phyloP scores from a whole-genome alignment of 2,888 invertebrate genomes.

The Ochropacha duplaris region DNA sequence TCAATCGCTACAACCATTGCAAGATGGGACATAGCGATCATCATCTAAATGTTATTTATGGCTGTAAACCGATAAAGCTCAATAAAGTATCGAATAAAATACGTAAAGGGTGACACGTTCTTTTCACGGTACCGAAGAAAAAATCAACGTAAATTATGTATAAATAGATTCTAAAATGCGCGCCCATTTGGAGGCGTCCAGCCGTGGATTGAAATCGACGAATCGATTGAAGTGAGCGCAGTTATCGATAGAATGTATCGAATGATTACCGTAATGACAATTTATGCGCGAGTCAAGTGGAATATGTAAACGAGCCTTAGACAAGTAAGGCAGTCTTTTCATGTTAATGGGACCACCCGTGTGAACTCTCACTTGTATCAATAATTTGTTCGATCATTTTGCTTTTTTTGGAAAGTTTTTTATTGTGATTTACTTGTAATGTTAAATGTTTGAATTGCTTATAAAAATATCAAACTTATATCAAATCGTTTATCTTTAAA shows the following conservation, averaged over 20 bases:
- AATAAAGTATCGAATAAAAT: slow-evolving; percentile 65
- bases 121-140: slow-evolving; percentile 37
- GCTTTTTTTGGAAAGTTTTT: neutral
- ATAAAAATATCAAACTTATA: neutral
- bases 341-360: slow-evolving; percentile 71
- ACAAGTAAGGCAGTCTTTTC: slow-evolving; percentile 58
- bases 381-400: slow-evolving; percentile 25
- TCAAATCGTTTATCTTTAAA: neutral
- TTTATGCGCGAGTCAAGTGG: slow-evolving; percentile 70
- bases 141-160: slow-evolving; percentile 33
- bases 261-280: slow-evolving; percentile 78
- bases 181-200: slow-evolving; percentile 54
- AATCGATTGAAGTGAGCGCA: slow-evolving; percentile 60
- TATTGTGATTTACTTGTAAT: slow-evolving; percentile 4
- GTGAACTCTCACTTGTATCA: slow-evolving; percentile 37
- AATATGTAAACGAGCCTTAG: slow-evolving; percentile 71
- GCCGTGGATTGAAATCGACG: slow-evolving; percentile 53
- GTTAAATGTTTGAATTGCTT: neutral
- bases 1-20: slow-evolving; percentile 38
- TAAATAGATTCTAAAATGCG: slow-evolving; percentile 43
- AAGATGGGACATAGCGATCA: slow-evolving; percentile 34
- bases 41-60: slow-evolving; percentile 59
- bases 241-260: slow-evolving; percentile 68
- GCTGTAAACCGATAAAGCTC: slow-evolving; percentile 61
- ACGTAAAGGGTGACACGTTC: slow-evolving; percentile 49